Conservation (phyloP, 2,888 invertebrate species). For the Melinaea marsaeus region DNA sequence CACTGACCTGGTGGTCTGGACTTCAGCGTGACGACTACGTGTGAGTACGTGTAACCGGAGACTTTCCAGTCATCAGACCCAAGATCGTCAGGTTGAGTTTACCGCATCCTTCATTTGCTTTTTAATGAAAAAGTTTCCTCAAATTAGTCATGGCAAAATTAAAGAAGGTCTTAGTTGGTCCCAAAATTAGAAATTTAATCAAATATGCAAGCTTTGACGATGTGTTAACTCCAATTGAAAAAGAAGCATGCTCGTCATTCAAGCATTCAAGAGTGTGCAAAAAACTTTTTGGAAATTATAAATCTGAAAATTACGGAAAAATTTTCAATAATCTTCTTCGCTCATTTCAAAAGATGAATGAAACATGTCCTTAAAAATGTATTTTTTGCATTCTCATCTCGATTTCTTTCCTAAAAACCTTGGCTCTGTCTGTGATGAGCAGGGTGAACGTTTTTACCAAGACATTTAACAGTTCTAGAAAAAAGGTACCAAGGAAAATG, state of each 20-base stretch:
- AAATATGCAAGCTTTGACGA: constrained; percentile 6
- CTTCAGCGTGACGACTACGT: too few relatives aligned
- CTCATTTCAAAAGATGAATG: constrained; percentile 14
- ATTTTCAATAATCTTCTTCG: constrained; percentile 5
- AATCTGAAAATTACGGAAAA: constrained; percentile 10
- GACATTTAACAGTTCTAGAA: constrained; percentile 43
- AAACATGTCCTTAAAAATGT: constrained; percentile 17
- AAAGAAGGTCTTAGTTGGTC: constrained; percentile 12
- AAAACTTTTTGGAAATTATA: constrained; percentile 6
- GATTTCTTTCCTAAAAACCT: constrained; percentile 26
- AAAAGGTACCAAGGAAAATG: constrained; percentile 43
- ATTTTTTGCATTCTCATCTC: constrained; percentile 19
- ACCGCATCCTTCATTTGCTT: too few relatives aligned
- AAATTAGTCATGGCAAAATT: constrained; percentile 1
- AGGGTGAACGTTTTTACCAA: constrained; percentile 46
- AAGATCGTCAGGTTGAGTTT: too few relatives aligned
- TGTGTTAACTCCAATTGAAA: too few relatives aligned
- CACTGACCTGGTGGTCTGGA: too few relatives aligned
- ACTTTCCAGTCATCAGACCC: too few relatives aligned
- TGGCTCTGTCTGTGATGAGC: constrained; percentile 42
- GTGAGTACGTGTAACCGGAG: too few relatives aligned
- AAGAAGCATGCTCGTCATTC: too few relatives aligned
- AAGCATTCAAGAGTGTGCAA: too few relatives aligned
- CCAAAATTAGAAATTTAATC: constrained; percentile 5
- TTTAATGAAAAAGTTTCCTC: constrained; percentile 1